phyloP scores from a whole-genome alignment of 2,888 invertebrate genomes.

The Euclidia mi region DNA sequence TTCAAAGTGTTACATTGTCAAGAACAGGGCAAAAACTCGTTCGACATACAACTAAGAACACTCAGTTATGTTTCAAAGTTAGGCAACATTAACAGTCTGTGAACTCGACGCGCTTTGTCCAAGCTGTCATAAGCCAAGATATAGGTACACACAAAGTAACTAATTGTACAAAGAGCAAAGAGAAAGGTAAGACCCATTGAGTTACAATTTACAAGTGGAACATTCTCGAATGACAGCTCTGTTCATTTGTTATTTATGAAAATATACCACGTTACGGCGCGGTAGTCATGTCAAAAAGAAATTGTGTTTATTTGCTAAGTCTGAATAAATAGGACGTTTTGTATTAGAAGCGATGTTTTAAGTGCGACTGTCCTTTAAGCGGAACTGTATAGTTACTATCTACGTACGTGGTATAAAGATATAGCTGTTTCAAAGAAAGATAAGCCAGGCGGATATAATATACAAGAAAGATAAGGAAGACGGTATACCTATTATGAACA shows the following conservation, averaged over 20 bases:
- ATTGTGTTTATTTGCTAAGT: slow-evolving; percentile 8
- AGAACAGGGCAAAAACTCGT: slow-evolving; percentile 9
- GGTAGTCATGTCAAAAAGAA: slow-evolving; percentile 10
- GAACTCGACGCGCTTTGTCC: slow-evolving; percentile 8
- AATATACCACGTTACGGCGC: slow-evolving; percentile 32
- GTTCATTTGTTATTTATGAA: slow-evolving; percentile 32
- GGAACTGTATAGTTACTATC: too few species aligned
- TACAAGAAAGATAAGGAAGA: too few species aligned
- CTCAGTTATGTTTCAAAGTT: neutral
- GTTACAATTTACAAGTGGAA: slow-evolving; percentile 54
- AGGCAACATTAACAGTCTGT: neutral
- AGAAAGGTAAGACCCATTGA: slow-evolving; percentile 64
- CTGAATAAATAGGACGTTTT: slow-evolving; percentile 1
- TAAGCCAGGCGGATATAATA: too few species aligned
- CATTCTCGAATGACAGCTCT: slow-evolving; percentile 29
- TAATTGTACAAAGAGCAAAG: slow-evolving; percentile 49
- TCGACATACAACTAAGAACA: neutral
- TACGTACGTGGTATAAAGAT: too few species aligned
- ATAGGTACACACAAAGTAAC: slow-evolving; percentile 15
- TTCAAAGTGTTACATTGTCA: slow-evolving; percentile 38
- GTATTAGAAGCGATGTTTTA: too few species aligned
- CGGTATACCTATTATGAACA: too few species aligned
- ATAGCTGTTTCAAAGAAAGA: too few species aligned
- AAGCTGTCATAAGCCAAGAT: slow-evolving; percentile 11
- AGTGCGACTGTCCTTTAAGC: too few species aligned